Evolutionary conservation across 2,113 vertebrate species (phyloP).

Genomic region (Nothobranchius furzeri): DNA sequence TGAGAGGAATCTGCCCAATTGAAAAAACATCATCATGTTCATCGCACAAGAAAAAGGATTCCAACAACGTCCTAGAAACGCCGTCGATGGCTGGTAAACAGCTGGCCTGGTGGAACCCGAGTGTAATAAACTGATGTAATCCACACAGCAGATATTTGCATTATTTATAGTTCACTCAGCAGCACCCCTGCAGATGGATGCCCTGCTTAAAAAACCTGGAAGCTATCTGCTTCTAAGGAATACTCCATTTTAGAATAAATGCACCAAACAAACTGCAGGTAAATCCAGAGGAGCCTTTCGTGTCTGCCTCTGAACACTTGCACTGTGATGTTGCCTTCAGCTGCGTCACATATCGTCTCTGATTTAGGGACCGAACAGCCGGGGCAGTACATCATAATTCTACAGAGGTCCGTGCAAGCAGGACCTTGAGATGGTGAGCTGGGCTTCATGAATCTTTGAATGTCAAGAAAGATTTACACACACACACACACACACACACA

Average conservation of each 20-base stretch:
- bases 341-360: constrained; percentile 47
- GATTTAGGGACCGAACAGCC: constrained; percentile 48
- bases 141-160: constrained; percentile 5
- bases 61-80: constrained; percentile 11
- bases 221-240: constrained; percentile 13
- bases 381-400: constrained; percentile 55
- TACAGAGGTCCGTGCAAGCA: constrained; percentile 30
- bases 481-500: neutral
- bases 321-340: constrained; percentile 34
- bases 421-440: constrained; percentile 53
- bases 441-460: constrained; percentile 68
- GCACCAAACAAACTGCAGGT: constrained; percentile 15
- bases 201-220: constrained; percentile 14
- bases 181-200: constrained; percentile 13
- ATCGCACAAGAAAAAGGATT: constrained; percentile 32
- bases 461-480: constrained; percentile 44
- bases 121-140: constrained; percentile 24
- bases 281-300: constrained; percentile 38
- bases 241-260: constrained; percentile 32
- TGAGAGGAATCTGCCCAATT: constrained; percentile 32
- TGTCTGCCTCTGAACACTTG: constrained; percentile 32
- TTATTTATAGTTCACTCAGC: constrained; percentile 25
- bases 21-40: constrained; percentile 35
- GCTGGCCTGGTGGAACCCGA: constrained; percentile 34
- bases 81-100: constrained; percentile 10